A percentile compares a stretch with the other conserved stretches of the same genome.
phyloP scores from a whole-genome alignment of 2,113 vertebrate genomes.

The Piprites chloris region DNA sequence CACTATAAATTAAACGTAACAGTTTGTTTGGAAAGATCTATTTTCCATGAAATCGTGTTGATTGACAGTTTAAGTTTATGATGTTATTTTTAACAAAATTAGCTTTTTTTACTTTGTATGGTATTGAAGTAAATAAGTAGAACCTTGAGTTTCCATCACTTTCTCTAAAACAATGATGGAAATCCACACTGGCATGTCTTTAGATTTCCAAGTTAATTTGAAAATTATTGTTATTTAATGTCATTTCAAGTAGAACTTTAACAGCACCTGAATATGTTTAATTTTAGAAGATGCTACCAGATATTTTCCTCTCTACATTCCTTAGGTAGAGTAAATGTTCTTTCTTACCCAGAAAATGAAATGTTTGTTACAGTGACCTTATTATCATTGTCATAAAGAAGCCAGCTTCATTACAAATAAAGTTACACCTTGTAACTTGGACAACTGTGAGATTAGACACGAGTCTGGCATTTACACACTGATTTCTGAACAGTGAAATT shows the following conservation, averaged over 20 bases:
- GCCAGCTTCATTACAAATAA: neutral
- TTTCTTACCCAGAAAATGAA: neutral
- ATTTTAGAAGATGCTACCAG: neutral
- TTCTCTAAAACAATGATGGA: neutral
- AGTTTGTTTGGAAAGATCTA: neutral
- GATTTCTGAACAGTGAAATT: neutral
- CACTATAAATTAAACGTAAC: neutral
- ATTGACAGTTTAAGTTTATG: neutral
- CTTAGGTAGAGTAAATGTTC: neutral
- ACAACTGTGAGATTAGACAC: neutral
- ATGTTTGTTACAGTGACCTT: neutral
- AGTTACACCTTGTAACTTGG: neutral
- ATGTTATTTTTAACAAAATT: neutral
- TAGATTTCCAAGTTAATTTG: neutral
- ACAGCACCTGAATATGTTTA: neutral
- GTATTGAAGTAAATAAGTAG: neutral
- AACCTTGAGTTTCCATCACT: neutral
- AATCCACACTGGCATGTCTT: neutral
- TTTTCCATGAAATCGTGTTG: neutral
- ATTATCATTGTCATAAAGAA: neutral
- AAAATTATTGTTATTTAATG: neutral
- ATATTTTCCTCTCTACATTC: neutral
- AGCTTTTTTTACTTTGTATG: neutral
- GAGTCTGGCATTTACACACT: neutral
- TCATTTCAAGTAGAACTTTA: neutral